Evolutionary conservation across 1,140 invertebrate genomes (phyloP).

Genomic region (Papilio dardanus): DNA sequence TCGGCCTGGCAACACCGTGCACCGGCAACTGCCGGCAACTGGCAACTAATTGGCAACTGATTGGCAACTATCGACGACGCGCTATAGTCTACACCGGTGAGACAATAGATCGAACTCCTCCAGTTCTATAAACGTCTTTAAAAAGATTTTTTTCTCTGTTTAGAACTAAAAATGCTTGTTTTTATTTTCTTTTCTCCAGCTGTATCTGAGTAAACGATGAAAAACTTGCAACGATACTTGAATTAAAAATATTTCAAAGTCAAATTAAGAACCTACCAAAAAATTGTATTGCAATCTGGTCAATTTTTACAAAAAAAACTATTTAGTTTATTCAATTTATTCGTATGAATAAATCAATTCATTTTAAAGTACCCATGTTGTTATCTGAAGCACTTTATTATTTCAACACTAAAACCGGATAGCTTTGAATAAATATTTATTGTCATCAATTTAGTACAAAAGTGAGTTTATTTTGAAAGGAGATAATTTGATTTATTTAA

Average conservation of each 20-base stretch:
- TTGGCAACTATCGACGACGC: constrained; percentile 28
- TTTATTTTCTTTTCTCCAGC: background rate
- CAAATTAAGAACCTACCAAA: no score
- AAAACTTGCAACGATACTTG: no score
- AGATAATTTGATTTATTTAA: constrained; percentile 7
- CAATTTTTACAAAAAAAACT: no score
- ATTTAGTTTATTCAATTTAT: no score
- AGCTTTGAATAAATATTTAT: background rate
- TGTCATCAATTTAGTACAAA: background rate
- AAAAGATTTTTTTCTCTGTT: constrained; percentile 14
- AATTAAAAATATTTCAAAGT: no score
- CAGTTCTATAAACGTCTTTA: background rate
- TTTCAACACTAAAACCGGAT: background rate
- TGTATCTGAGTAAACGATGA: no score
- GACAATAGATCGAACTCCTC: background rate
- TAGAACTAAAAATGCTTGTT: background rate
- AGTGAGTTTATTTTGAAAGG: background rate
- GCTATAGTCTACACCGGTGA: background rate
- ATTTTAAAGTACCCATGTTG: no score
- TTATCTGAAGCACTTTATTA: background rate
- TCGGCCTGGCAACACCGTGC: constrained; percentile 15
- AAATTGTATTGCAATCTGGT: no score
- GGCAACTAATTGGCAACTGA: constrained; percentile 26
- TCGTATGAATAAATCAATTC: no score
- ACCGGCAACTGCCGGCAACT: constrained; percentile 1